Evolutionary conservation across 1,140 invertebrate genomes (phyloP).

Genomic region (Drosophila sucinea): DNA sequence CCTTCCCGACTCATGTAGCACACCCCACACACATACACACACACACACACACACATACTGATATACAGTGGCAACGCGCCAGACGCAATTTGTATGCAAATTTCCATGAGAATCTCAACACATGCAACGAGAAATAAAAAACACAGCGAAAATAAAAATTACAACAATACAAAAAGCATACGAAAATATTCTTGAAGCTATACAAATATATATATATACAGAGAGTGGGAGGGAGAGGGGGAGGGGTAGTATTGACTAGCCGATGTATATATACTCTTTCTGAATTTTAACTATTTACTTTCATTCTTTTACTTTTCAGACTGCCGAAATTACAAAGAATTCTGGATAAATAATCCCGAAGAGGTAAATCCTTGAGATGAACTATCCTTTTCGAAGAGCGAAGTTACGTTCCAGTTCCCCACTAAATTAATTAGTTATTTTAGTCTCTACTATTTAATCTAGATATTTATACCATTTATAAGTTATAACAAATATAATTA

Average conservation of each 20-base stretch:
- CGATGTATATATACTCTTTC: too few relatives aligned
- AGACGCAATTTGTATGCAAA: conserved; percentile 82
- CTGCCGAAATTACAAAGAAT: too few relatives aligned
- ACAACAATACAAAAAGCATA: conserved; percentile 41
- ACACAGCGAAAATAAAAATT: conserved; percentile 42
- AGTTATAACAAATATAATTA: too few relatives aligned
- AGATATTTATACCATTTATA: too few relatives aligned
- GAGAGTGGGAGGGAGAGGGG: not conserved
- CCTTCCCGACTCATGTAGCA: not conserved
- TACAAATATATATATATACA: not conserved
- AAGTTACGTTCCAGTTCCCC: too few relatives aligned
- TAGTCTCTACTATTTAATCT: too few relatives aligned
- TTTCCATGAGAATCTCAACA: conserved; percentile 81
- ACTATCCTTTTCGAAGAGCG: too few relatives aligned
- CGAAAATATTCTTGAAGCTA: conserved; percentile 42
- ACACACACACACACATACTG: not conserved
- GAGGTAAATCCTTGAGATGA: too few relatives aligned
- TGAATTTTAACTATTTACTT: too few relatives aligned
- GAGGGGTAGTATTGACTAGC: not conserved
- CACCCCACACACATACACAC: not conserved
- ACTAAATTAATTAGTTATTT: too few relatives aligned
- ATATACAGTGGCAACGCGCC: conserved; percentile 53
- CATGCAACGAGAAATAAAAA: conserved; percentile 57
- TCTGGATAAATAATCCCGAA: too few relatives aligned
- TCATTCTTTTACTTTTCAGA: too few relatives aligned